Conservation (phyloP, 2,113 vertebrate species). For the Rhadina sibilatrix region DNA sequence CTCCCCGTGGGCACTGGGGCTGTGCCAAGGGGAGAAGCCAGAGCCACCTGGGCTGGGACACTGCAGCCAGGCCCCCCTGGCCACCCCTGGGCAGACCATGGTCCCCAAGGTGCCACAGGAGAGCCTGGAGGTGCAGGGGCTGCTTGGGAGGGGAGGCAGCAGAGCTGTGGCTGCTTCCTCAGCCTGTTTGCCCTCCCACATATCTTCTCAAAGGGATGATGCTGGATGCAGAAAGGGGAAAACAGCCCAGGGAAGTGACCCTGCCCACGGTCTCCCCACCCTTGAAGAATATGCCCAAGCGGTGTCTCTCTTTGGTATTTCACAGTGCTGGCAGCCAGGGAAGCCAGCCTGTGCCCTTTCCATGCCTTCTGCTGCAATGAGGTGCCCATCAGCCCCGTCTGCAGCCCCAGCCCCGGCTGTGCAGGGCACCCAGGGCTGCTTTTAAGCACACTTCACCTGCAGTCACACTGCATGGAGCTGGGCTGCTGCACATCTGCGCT, state of each 20-base stretch:
- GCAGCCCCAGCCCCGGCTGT: conserved; percentile 74
- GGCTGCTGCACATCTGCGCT: conserved; percentile 75
- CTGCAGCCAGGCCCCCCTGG: not conserved
- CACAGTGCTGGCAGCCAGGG: conserved; percentile 73
- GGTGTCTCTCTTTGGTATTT: conserved; percentile 63
- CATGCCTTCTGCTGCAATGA: conserved; percentile 63
- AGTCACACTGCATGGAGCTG: conserved; percentile 75
- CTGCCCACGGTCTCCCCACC: too few species aligned
- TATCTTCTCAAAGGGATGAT: conserved; percentile 2
- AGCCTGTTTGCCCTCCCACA: not conserved
- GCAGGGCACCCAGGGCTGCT: conserved; percentile 73
- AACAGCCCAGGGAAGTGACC: not conserved
- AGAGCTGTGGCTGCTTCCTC: not conserved
- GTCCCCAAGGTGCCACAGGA: not conserved
- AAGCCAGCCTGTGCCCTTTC: conserved; percentile 64
- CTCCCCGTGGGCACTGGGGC: accelerated
- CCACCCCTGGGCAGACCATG: accelerated
- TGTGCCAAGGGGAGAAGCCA: not conserved
- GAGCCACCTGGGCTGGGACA: accelerated
- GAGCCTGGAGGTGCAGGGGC: accelerated
- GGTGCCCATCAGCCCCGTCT: conserved; percentile 77
- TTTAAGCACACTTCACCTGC: conserved; percentile 91
- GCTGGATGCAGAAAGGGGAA: not conserved
- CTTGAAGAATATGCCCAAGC: not conserved
- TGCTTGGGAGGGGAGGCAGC: not conserved